These are phyloP conservation scores for Habroteleia sp. DNA, from an alignment of 2,888 invertebrate species.

Conservation along the genomic window DNA sequence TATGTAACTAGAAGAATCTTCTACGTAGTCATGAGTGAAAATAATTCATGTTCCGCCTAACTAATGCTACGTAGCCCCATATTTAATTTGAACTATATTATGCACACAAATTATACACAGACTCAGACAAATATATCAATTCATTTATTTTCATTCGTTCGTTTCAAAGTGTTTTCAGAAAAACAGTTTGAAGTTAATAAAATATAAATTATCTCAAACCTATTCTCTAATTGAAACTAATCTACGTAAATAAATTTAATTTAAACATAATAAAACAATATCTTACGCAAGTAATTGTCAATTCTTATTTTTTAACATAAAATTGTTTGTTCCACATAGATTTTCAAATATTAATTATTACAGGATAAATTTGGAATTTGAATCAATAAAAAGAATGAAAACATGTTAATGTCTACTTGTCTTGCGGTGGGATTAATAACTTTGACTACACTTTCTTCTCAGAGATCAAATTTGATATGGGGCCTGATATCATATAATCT, in stretches of 20 bases:
- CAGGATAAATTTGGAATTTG: too few species aligned
- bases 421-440: neutral
- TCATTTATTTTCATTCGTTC: slow-evolving; percentile 8
- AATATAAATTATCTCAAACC: too few species aligned
- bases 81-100: slow-evolving; percentile 46
- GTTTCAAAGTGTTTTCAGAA: neutral
- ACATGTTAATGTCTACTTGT: neutral
- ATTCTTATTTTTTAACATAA: too few species aligned
- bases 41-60: slow-evolving; percentile 75
- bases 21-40: slow-evolving; percentile 78
- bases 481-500: slow-evolving; percentile 65
- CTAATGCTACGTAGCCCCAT: slow-evolving; percentile 63
- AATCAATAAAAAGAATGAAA: too few species aligned
- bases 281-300: too few species aligned
- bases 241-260: too few species aligned
- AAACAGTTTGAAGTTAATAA: too few species aligned
- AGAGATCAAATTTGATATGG: slow-evolving; percentile 58
- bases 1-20: slow-evolving; percentile 76
- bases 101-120: slow-evolving; percentile 48
- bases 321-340: too few species aligned
- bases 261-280: too few species aligned
- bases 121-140: slow-evolving; percentile 17
- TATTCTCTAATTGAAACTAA: too few species aligned
- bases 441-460: neutral
- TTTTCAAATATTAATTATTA: too few species aligned